Evolutionary conservation across 2,888 invertebrate species (phyloP).

Genomic region (Linnaemya tessellans): DNA sequence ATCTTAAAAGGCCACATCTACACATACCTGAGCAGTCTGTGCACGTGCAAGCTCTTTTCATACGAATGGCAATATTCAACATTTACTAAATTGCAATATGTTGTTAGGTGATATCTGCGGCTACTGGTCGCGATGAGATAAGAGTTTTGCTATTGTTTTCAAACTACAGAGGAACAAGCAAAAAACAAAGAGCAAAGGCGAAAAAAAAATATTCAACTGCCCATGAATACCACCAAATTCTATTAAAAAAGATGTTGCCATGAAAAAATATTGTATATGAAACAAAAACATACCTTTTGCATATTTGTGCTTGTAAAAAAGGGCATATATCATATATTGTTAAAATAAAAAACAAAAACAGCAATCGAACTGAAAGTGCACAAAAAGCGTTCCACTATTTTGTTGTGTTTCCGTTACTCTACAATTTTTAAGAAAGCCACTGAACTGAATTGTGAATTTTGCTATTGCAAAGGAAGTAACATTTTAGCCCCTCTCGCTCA

Average conservation of each 20-base stretch:
- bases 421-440: background rate
- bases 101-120: slow-evolving; percentile 46
- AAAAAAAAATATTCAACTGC: slow-evolving; percentile 16
- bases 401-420: background rate
- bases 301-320: slow-evolving; percentile 30
- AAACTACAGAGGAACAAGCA: slow-evolving; percentile 28
- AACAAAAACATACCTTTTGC: background rate
- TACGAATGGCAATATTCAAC: slow-evolving; percentile 21
- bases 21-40: background rate
- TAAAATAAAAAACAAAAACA: background rate
- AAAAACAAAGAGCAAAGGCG: background rate
- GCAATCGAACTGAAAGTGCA: background rate
- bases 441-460: too few relatives aligned
- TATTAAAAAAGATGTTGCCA: slow-evolving; percentile 10
- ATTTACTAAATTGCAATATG: slow-evolving; percentile 53
- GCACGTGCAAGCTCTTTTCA: background rate
- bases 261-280: background rate
- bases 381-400: slow-evolving; percentile 11
- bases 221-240: slow-evolving; percentile 25
- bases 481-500: too few relatives aligned
- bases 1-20: background rate
- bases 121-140: slow-evolving; percentile 35
- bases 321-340: background rate
- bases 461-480: too few relatives aligned
- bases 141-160: slow-evolving; percentile 35